A percentile compares a stretch with the other conserved stretches of the same genome.
phyloP scores from a whole-genome alignment of 2,797 vertebrate genomes.

The Acestrorhynchus altus region DNA sequence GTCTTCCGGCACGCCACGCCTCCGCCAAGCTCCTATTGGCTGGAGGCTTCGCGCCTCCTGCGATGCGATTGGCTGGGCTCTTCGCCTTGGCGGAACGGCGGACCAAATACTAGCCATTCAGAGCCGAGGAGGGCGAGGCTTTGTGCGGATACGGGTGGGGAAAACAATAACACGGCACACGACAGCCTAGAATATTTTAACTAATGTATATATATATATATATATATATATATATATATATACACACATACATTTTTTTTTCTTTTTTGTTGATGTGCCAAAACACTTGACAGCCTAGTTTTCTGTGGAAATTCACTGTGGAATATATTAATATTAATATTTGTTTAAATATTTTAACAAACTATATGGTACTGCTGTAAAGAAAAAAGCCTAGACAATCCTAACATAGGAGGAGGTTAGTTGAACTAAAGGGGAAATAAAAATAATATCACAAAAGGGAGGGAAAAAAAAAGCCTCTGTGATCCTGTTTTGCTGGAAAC shows the following conservation, averaged over 20 bases:
- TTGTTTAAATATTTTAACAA: too few relatives aligned
- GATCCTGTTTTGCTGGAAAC: too few relatives aligned
- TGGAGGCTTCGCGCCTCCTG: not conserved
- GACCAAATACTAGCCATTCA: not conserved
- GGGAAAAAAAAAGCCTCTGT: not conserved
- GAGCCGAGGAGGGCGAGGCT: not conserved
- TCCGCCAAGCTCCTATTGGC: conserved; percentile 60
- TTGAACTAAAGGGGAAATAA: not conserved
- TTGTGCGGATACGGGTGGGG: not conserved
- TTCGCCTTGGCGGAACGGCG: not conserved
- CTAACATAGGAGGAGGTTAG: not conserved
- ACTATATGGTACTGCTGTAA: too few relatives aligned
- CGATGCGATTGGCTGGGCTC: not conserved
- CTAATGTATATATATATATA: too few relatives aligned
- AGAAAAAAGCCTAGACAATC: too few relatives aligned
- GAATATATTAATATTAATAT: not conserved
- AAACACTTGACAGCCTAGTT: not conserved
- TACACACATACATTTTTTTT: too few relatives aligned
- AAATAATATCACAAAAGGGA: not conserved
- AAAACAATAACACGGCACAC: conserved; percentile 42
- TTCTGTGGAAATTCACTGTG: not conserved
- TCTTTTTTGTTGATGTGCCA: too few relatives aligned
- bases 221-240: too few relatives aligned
- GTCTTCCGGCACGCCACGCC: conserved; percentile 50
- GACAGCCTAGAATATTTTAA: too few relatives aligned